Conservation (phyloP, 2,113 vertebrate species). For the Alouatta palliata region DNA sequence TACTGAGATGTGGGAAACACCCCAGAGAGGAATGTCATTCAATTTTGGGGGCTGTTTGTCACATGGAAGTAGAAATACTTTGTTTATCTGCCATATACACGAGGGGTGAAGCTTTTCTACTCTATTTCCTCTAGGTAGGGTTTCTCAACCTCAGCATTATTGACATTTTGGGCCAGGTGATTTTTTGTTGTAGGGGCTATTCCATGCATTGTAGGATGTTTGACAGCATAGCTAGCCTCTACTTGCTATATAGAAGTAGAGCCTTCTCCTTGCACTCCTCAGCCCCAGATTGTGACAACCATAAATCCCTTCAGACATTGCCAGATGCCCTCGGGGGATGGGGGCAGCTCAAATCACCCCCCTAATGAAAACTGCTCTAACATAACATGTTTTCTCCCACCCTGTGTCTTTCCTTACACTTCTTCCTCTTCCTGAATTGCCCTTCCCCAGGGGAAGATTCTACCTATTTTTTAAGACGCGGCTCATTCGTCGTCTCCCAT, state of each 20-base stretch:
- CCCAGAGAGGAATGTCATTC: background rate
- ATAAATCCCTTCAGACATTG: background rate
- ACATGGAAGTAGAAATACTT: background rate
- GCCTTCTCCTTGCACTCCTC: background rate
- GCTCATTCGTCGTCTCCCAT: background rate
- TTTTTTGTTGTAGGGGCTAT: background rate
- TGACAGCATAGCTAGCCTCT: background rate
- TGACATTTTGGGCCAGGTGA: background rate
- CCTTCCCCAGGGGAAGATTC: background rate
- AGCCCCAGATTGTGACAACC: background rate
- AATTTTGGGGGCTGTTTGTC: background rate
- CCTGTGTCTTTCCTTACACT: background rate
- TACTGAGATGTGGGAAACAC: background rate
- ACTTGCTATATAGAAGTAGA: background rate
- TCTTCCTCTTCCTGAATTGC: background rate
- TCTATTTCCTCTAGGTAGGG: background rate
- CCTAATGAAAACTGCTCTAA: background rate
- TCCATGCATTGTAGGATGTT: background rate
- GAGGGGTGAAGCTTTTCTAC: background rate
- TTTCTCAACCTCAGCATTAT: background rate
- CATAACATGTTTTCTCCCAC: background rate
- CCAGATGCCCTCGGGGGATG: background rate
- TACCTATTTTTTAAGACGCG: background rate
- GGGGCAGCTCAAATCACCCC: background rate
- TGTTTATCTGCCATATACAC: background rate